Base-by-base conservation (phyloP, 1,140 invertebrate genomes). In the Hylaeus volcanicus region DNA sequence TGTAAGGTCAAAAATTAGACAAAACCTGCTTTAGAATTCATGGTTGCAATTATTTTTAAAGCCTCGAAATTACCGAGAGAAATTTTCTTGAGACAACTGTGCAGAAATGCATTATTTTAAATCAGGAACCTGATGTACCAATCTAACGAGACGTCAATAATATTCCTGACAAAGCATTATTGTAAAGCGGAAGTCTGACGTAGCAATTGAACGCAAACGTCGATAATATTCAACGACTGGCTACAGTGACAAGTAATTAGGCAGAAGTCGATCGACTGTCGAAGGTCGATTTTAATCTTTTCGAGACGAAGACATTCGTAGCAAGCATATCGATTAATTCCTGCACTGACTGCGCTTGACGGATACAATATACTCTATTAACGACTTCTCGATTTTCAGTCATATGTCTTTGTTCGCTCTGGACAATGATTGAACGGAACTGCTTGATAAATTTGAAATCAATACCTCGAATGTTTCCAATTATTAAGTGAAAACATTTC, bases 291-390 rank as follows among this genome's bases (percentile, higher is more conserved):
- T 75, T 48, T 41, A 45, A 75, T 45, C 26, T 56, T 74, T 37
- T 26, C 26, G 6, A 15, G 15, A n/a, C 60, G 41, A 74, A 53
- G 45, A 74, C 45, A 37, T 8, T 74, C 9, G 73, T 26, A 43
- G 45, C 60, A 3, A 6, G 5, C 43, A n/a, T 15, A n/a, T 63
- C 45, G 45, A 63, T 74, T 74, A 74, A 74, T 65, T 65, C 55
- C 39, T 14, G 8, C 60, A 11, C 41, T 3, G 15, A 55, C 37
- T 74, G 61, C 39, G 6, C 12, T 15, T 74, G 73, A 74, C 73
- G 15, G 73, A 9, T 65, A 41, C n/a, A 41, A 39, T 6, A 9
- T 43, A 4, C 9, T 15, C 2, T 37, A 53, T 74, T 12, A 51
- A 64, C 39, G 12, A 15, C 6, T 26, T 4, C 11, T 53, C 9